A percentile compares a stretch with the other conserved stretches of the same genome.
Conservation (phyloP, 2,113 vertebrate genomes). For the Corythornis madagascariensis region DNA sequence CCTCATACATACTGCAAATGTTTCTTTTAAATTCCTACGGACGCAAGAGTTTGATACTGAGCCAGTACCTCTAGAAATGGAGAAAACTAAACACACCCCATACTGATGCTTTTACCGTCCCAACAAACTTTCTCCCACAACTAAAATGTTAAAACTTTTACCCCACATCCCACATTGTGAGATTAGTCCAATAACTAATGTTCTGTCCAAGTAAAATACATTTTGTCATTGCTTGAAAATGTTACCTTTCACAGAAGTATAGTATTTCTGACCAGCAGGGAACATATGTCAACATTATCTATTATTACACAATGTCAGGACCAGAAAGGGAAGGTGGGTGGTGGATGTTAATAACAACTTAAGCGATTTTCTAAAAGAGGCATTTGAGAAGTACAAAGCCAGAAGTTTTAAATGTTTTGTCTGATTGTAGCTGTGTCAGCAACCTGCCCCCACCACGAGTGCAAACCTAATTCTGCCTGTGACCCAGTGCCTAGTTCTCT, state of each 20-base stretch:
- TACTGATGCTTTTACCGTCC: slow-evolving; percentile 81
- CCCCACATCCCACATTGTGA: slow-evolving; percentile 85
- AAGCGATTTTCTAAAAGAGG: slow-evolving; percentile 85
- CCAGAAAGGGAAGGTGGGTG: slow-evolving; percentile 89
- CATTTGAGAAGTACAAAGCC: slow-evolving; percentile 86
- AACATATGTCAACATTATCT: slow-evolving; percentile 95
- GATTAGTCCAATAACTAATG: slow-evolving; percentile 88
- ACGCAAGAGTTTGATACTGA: slow-evolving; percentile 77
- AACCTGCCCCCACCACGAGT: slow-evolving; percentile 79
- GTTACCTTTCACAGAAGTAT: slow-evolving; percentile 94
- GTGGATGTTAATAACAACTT: slow-evolving; percentile 86
- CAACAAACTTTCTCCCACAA: slow-evolving; percentile 85
- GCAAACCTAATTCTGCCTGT: slow-evolving; percentile 79
- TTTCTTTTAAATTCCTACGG: slow-evolving; percentile 81
- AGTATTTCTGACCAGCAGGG: slow-evolving; percentile 91
- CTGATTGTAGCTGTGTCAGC: slow-evolving; percentile 89
- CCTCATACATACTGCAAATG: slow-evolving; percentile 83
- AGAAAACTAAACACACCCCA: slow-evolving; percentile 82
- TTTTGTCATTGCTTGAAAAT: slow-evolving; percentile 96
- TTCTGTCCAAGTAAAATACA: slow-evolving; percentile 94
- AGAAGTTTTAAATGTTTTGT: slow-evolving; percentile 84
- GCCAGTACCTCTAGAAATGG: slow-evolving; percentile 81
- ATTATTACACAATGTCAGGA: slow-evolving; percentile 89
- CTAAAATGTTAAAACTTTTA: slow-evolving; percentile 82
- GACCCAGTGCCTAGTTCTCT: slow-evolving; percentile 84